phyloP scores from a whole-genome alignment of 2,888 invertebrate species.

The Drosophila neutralis region DNA sequence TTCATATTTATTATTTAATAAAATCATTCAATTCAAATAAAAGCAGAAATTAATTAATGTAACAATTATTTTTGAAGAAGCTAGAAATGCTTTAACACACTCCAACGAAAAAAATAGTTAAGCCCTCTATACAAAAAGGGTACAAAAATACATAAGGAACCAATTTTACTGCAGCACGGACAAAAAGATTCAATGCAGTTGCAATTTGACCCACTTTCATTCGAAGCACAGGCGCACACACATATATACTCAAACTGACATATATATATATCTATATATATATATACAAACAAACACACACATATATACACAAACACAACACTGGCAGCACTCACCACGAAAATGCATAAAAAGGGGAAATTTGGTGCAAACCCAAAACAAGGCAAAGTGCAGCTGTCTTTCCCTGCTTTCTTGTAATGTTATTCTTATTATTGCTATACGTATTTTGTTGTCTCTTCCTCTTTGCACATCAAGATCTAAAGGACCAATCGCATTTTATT shows the following conservation, averaged over 20 bases:
- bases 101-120: not conserved
- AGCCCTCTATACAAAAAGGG: not conserved
- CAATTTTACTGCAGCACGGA: slow-evolving; percentile 58
- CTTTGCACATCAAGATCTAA: slow-evolving; percentile 13
- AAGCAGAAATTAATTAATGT: not conserved
- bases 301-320: slow-evolving; percentile 6
- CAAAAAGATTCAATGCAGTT: slow-evolving; percentile 64
- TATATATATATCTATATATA: not conserved
- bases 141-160: slow-evolving; percentile 31
- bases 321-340: slow-evolving; percentile 17
- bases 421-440: slow-evolving; percentile 16
- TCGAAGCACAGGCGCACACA: slow-evolving; percentile 28
- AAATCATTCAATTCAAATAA: not conserved
- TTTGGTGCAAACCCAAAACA: slow-evolving; percentile 51
- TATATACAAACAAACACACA: slow-evolving; percentile 13
- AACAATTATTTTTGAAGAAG: not conserved
- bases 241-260: slow-evolving; percentile 9
- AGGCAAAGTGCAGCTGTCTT: slow-evolving; percentile 61
- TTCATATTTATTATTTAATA: not conserved
- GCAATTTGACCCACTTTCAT: slow-evolving; percentile 74
- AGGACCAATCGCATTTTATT: slow-evolving; percentile 43
- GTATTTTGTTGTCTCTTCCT: slow-evolving; percentile 1
- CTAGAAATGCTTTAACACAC: not conserved
- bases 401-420: slow-evolving; percentile 11
- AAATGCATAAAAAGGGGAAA: slow-evolving; percentile 59